Evolutionary conservation across 2,113 vertebrate species (phyloP).

Genomic region (Ia io): DNA sequence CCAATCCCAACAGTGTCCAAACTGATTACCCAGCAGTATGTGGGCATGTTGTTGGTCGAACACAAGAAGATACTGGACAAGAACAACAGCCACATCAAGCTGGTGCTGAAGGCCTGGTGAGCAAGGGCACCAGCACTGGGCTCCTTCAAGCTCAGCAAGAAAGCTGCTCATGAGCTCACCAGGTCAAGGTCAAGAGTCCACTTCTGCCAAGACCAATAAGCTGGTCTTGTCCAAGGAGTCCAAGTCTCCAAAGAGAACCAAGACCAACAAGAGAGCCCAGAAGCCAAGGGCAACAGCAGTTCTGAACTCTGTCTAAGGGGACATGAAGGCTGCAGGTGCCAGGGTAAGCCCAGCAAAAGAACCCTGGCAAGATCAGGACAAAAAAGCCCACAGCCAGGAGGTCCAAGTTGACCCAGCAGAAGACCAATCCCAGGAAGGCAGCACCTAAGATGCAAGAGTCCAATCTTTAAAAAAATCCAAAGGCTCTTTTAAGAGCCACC

Average conservation of each 20-base stretch:
- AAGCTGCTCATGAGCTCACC: background rate
- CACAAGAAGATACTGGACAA: constrained; percentile 84
- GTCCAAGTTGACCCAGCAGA: background rate
- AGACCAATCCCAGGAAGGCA: background rate
- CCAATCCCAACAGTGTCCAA: constrained; percentile 78
- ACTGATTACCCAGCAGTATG: constrained; percentile 74
- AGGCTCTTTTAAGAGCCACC: constrained; percentile 85
- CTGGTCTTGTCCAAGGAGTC: background rate
- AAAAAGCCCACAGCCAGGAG: constrained; percentile 44
- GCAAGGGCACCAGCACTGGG: constrained; percentile 64
- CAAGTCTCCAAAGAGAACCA: background rate
- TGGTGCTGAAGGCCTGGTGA: constrained; percentile 62
- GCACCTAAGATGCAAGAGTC: constrained; percentile 40
- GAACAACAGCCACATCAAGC: constrained; percentile 80
- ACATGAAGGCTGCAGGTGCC: background rate
- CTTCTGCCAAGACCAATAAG: background rate
- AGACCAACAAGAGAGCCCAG: background rate
- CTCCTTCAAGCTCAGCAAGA: constrained; percentile 72
- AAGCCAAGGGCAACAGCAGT: background rate
- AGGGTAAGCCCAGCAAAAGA: constrained; percentile 28
- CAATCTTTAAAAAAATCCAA: constrained; percentile 52
- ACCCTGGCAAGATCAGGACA: background rate
- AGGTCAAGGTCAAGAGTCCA: background rate
- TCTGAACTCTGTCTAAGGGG: background rate
- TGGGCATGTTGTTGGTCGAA: constrained; percentile 78